A percentile compares a stretch with the other conserved stretches of the same genome.
Evolutionary conservation across 1,140 invertebrate species (phyloP).

Genomic region (Diachasmimorpha longicaudata): DNA sequence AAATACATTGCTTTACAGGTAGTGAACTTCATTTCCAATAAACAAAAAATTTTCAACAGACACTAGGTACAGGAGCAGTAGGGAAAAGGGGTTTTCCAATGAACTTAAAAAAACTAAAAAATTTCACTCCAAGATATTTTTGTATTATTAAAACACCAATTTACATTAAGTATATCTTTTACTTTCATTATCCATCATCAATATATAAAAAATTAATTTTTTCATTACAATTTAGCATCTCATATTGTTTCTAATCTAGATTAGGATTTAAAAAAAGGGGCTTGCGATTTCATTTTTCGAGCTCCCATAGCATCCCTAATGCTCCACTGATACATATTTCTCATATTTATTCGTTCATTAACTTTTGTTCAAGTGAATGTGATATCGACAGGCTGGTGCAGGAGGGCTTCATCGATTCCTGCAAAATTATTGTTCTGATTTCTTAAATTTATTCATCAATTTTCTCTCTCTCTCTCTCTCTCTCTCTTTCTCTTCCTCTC

Average conservation of each 20-base stretch:
- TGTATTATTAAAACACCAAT: conserved; percentile 42
- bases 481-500: background rate
- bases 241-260: background rate
- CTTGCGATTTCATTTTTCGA: background rate
- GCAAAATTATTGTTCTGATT: conserved; percentile 21
- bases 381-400: conserved; percentile 20
- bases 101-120: conserved; percentile 49
- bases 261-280: background rate
- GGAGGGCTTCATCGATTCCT: conserved; percentile 26
- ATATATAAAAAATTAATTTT: conserved; percentile 10
- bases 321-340: conserved; percentile 13
- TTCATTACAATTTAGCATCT: background rate
- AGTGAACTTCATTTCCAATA: background rate
- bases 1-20: conserved; percentile 35
- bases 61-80: conserved; percentile 38
- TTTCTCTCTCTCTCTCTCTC: background rate
- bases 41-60: conserved; percentile 6
- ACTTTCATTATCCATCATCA: conserved; percentile 3
- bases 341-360: conserved; percentile 3
- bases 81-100: conserved; percentile 47
- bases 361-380: background rate
- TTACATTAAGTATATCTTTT: conserved; percentile 52
- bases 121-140: conserved; percentile 47
- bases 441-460: background rate
- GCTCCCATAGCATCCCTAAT: conserved; percentile 21